Evolutionary conservation across 2,797 vertebrate species (phyloP).

Genomic region (Neosilurus mollespiculum): DNA sequence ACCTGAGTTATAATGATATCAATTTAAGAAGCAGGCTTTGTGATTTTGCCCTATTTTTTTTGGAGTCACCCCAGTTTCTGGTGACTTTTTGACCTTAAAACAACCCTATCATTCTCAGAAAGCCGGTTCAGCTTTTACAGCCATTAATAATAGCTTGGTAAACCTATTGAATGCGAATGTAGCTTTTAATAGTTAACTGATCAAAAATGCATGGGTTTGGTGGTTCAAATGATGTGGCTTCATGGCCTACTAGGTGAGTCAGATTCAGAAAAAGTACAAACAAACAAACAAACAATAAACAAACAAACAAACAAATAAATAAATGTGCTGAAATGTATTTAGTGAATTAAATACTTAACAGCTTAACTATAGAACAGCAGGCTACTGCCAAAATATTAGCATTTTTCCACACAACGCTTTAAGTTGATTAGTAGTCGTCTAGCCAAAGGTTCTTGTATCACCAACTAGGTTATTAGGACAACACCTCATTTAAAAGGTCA

Average conservation of each 20-base stretch:
- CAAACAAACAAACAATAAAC: slow-evolving; percentile 6
- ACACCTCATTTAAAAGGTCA: slow-evolving; percentile 11
- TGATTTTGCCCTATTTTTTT: background rate
- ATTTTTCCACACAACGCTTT: background rate
- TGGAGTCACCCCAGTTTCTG: background rate
- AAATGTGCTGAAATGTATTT: background rate
- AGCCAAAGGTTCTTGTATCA: slow-evolving; percentile 15
- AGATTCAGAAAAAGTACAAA: slow-evolving; percentile 28
- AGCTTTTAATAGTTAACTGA: slow-evolving; percentile 31
- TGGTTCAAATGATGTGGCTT: slow-evolving; percentile 46
- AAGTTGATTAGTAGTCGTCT: slow-evolving; percentile 26
- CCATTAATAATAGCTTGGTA: slow-evolving; percentile 11
- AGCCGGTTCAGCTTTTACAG: background rate
- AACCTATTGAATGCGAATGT: slow-evolving; percentile 7
- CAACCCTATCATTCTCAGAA: background rate
- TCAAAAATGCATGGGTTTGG: slow-evolving; percentile 52
- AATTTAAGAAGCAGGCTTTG: background rate
- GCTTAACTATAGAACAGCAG: background rate
- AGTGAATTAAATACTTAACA: background rate
- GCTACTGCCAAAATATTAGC: slow-evolving; percentile 10
- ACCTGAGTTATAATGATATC: background rate
- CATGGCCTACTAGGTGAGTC: slow-evolving; percentile 52
- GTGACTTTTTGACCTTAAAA: background rate
- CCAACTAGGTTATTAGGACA: slow-evolving; percentile 28
- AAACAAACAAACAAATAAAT: background rate